phyloP scores from a whole-genome alignment of 2,888 invertebrate genomes.

The Sinotaia quadrata region DNA sequence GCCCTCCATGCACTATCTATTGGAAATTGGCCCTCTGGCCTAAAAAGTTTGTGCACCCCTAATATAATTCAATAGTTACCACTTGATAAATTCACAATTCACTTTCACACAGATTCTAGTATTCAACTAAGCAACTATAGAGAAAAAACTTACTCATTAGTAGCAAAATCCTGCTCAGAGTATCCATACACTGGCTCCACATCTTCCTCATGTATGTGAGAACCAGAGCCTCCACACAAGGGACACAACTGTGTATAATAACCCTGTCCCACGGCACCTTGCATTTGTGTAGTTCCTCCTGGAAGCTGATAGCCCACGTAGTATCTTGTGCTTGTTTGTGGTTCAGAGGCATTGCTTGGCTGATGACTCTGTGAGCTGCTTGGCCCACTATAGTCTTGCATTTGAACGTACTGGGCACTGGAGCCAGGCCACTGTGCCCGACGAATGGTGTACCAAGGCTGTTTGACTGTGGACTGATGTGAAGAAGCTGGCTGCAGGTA shows the following conservation, averaged over 20 bases:
- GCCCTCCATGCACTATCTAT: no score
- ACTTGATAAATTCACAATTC: no score
- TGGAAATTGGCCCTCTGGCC: no score
- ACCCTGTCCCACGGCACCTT: background rate
- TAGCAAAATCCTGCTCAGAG: conserved; percentile 19
- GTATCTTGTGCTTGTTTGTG: background rate
- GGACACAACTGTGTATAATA: conserved; percentile 43
- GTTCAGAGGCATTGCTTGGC: background rate
- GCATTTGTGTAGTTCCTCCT: background rate
- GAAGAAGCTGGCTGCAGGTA: background rate
- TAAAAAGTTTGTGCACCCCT: no score
- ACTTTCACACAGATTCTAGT: no score
- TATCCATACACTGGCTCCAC: conserved; percentile 35
- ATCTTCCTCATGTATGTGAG: conserved; percentile 52
- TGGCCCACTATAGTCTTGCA: background rate
- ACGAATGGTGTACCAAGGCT: conserved; percentile 31
- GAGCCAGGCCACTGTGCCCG: conserved; percentile 11
- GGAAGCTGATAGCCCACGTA: background rate
- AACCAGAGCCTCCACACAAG: conserved; percentile 51
- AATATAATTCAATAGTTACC: no score
- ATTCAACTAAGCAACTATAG: no score
- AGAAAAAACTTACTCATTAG: background rate
- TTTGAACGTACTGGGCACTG: conserved; percentile 4
- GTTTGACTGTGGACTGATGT: background rate
- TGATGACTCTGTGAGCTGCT: background rate